These are phyloP conservation scores for Athalia cordata DNA, from an alignment of 2,888 invertebrate species.

Conservation along the genomic window DNA sequence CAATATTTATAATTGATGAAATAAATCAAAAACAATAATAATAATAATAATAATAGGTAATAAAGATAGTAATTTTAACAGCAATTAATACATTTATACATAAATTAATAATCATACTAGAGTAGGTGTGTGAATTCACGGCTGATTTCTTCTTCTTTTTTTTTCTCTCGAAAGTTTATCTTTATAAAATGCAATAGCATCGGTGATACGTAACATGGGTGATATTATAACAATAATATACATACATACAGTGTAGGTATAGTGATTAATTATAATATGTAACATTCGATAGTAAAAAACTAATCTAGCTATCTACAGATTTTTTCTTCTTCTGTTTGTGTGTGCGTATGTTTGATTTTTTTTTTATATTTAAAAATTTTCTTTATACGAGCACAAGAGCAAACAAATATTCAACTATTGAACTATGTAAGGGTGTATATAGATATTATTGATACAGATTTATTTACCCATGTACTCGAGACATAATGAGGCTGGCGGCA, in stretches of 20 bases:
- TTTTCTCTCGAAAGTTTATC: not conserved
- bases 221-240: conserved; percentile 8
- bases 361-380: not conserved
- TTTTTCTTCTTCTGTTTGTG: not conserved
- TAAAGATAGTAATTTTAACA: conserved; percentile 16
- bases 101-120: conserved; percentile 31
- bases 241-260: not conserved
- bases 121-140: not conserved
- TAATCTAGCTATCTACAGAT: conserved; percentile 71
- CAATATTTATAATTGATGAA: too few species aligned
- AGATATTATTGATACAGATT: too few species aligned
- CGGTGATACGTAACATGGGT: not conserved
- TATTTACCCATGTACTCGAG: too few species aligned
- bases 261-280: not conserved
- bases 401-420: too few species aligned
- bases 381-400: too few species aligned
- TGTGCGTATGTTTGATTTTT: not conserved
- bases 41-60: conserved; percentile 5
- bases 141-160: too few species aligned
- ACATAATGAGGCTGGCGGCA: too few species aligned
- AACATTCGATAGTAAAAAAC: conserved; percentile 65
- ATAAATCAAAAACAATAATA: not conserved
- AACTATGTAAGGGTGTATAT: too few species aligned
- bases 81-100: conserved; percentile 8
- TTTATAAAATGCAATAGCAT: not conserved